These are phyloP conservation scores for Neopipo cinnamomea DNA, from an alignment of 2,113 vertebrate species.

Conservation along the genomic window DNA sequence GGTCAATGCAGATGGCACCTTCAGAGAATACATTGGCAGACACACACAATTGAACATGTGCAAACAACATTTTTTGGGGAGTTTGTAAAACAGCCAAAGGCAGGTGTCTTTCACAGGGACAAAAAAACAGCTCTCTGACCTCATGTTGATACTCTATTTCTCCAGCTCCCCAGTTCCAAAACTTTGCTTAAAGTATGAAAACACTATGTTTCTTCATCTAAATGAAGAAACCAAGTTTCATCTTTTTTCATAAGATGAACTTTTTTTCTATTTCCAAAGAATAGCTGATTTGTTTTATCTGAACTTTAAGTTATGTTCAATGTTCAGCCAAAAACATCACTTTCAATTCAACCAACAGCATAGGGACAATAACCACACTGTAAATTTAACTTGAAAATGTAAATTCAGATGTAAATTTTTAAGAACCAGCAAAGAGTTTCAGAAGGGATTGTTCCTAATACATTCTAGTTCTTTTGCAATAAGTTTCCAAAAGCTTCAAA, in stretches of 20 bases:
- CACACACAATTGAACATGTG: background rate
- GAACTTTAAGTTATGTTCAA: background rate
- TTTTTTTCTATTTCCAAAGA: background rate
- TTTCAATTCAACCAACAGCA: background rate
- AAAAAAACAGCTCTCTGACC: background rate
- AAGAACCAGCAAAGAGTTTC: background rate
- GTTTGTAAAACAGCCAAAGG: slow-evolving; percentile 23
- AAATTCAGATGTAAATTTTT: background rate
- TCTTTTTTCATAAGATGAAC: background rate
- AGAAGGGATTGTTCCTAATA: background rate
- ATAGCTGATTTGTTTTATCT: background rate
- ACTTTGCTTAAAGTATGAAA: background rate
- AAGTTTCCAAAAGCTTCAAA: background rate
- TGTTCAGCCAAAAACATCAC: background rate
- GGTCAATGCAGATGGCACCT: slow-evolving; percentile 32
- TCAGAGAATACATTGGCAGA: background rate
- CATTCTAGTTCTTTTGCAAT: background rate
- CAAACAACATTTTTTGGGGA: background rate
- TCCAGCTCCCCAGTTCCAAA: background rate
- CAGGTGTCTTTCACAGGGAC: slow-evolving; percentile 4
- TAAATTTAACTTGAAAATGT: background rate
- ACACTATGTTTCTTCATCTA: background rate
- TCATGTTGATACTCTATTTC: background rate
- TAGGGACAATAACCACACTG: background rate
- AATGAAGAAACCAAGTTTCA: background rate